These are phyloP conservation scores for Lepus europaeus DNA, from an alignment of 2,113 vertebrate species.

Conservation along the genomic window DNA sequence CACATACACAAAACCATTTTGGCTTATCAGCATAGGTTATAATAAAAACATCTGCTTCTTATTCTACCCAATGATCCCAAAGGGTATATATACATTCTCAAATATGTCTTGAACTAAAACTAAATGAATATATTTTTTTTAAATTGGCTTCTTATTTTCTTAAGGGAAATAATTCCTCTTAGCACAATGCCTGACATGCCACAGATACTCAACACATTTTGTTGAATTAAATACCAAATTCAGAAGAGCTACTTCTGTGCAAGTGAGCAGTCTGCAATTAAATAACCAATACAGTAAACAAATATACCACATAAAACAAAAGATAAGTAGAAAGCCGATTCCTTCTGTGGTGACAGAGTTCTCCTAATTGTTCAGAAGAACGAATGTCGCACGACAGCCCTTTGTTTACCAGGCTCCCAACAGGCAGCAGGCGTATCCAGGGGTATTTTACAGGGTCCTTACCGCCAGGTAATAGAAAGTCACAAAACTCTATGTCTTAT, in stretches of 20 bases:
- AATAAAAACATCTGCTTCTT: slow-evolving; percentile 48
- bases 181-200: background rate
- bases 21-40: slow-evolving; percentile 29
- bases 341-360: slow-evolving; percentile 3
- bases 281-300: slow-evolving; percentile 49
- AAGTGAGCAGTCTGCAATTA: slow-evolving; percentile 14
- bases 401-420: background rate
- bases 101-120: slow-evolving; percentile 47
- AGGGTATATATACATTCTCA: background rate
- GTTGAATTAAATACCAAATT: slow-evolving; percentile 58
- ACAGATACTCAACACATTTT: background rate
- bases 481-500: slow-evolving; percentile 10
- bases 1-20: background rate
- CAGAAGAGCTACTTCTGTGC: slow-evolving; percentile 21
- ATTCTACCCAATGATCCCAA: slow-evolving; percentile 12
- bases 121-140: slow-evolving; percentile 25
- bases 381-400: background rate
- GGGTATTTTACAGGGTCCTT: background rate
- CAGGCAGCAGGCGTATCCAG: background rate
- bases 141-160: slow-evolving; percentile 47
- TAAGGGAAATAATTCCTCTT: slow-evolving; percentile 39
- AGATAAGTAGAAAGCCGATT: background rate
- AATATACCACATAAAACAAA: background rate
- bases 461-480: background rate
- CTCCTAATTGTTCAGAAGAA: background rate